Conservation (phyloP, 2,888 invertebrate species). For the Mesorhabditis sp. region DNA sequence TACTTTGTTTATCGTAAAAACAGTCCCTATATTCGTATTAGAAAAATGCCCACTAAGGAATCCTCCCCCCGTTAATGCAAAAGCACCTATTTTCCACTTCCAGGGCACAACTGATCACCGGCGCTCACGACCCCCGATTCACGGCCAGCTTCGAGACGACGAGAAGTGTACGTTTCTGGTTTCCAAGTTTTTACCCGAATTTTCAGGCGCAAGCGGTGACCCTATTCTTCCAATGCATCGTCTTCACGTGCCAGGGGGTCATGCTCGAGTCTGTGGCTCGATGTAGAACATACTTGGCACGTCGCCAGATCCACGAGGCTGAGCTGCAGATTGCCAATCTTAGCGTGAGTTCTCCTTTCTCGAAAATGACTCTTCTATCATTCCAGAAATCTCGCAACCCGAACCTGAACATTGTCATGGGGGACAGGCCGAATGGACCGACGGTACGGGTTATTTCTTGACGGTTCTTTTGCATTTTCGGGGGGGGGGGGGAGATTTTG, state of each 20-base stretch:
- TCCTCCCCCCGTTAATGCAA: no score
- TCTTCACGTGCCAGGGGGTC: constrained; percentile 17
- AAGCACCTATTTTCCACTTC: not conserved
- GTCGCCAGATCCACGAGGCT: constrained; percentile 34
- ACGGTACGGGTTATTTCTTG: not conserved
- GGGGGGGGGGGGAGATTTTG: no score
- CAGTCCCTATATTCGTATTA: no score
- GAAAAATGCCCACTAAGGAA: no score
- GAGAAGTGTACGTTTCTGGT: constrained; percentile 7
- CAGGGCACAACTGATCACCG: not conserved
- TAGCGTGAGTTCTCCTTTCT: constrained; percentile 19
- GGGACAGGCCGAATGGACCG: not conserved
- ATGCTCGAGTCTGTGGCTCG: constrained; percentile 11
- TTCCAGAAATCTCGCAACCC: not conserved
- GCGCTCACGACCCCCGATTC: not conserved
- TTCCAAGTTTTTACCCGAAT: not conserved
- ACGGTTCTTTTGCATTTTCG: no score
- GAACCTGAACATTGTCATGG: not conserved
- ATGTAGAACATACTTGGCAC: constrained; percentile 35
- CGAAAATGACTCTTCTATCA: not conserved
- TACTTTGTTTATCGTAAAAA: no score
- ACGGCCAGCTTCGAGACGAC: not conserved
- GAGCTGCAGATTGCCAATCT: constrained; percentile 40
- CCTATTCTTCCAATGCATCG: not conserved
- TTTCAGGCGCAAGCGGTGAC: not conserved